Percentiles rank a stretch among this genome's conserved stretches.
Evolutionary conservation across 2,888 invertebrate species (phyloP).

Genomic region (Ctena decussata): DNA sequence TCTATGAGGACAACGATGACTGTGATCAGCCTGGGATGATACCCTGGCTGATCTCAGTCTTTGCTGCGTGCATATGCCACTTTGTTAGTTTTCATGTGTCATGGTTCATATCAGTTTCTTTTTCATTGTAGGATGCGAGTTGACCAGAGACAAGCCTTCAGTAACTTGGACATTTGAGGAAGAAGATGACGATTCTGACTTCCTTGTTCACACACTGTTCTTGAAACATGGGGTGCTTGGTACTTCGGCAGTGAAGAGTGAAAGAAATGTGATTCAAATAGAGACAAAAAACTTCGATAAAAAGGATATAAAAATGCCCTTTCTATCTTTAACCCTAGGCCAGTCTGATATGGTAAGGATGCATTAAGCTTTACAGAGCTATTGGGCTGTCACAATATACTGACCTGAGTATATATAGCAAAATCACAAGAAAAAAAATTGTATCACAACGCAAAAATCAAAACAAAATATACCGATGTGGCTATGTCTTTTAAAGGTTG

Average conservation of each 20-base stretch:
- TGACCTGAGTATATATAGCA: too few relatives aligned
- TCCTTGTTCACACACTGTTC: conserved; percentile 78
- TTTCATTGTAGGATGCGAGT: conserved; percentile 73
- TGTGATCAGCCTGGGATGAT: background rate
- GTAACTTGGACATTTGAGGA: conserved; percentile 78
- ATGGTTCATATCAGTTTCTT: too few relatives aligned
- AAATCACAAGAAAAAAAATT: too few relatives aligned
- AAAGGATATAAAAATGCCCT: conserved; percentile 72
- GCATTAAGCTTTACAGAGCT: too few relatives aligned
- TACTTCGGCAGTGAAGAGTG: conserved; percentile 72
- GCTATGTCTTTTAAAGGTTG: too few relatives aligned
- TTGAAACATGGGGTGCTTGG: conserved; percentile 81
- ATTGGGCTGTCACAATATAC: too few relatives aligned
- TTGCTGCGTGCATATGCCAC: too few relatives aligned
- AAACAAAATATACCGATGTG: too few relatives aligned
- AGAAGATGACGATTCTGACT: conserved; percentile 76
- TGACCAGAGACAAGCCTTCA: conserved; percentile 75
- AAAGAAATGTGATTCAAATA: conserved; percentile 78
- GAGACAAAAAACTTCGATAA: conserved; percentile 79
- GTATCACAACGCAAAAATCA: too few relatives aligned
- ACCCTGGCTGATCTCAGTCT: background rate
- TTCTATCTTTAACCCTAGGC: conserved; percentile 78
- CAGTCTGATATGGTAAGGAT: conserved; percentile 76
- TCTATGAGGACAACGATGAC: background rate
- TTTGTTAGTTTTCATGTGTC: too few relatives aligned